Evolutionary conservation across 2,113 vertebrate species (phyloP).

Genomic region (Percina caprodes): DNA sequence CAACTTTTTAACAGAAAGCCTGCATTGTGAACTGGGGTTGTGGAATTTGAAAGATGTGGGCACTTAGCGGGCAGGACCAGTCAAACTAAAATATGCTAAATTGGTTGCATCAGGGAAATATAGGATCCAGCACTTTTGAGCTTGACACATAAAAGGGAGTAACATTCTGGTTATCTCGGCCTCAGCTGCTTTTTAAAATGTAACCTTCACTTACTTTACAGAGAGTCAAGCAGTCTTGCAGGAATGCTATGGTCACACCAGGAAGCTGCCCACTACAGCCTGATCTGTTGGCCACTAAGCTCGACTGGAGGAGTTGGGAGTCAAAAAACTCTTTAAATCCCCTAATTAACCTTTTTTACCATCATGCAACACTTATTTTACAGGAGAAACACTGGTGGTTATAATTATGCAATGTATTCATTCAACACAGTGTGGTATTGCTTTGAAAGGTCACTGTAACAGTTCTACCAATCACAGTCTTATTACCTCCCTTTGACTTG

Average conservation of each 20-base stretch:
- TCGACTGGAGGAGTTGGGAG: not conserved
- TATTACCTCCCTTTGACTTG: not conserved
- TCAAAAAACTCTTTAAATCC: not conserved
- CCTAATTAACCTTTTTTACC: not conserved
- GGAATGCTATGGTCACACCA: not conserved
- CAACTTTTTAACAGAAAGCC: slow-evolving; percentile 43
- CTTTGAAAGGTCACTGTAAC: not conserved
- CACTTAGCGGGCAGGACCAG: not conserved
- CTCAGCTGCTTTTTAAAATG: not conserved
- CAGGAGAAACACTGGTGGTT: not conserved
- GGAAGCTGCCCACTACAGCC: no score
- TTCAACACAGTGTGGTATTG: not conserved
- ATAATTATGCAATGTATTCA: not conserved
- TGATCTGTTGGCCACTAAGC: not conserved
- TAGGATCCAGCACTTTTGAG: not conserved
- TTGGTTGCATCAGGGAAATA: slow-evolving; percentile 2
- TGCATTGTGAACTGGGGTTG: slow-evolving; percentile 42
- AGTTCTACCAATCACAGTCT: not conserved
- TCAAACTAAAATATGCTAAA: not conserved
- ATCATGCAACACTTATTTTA: not conserved
- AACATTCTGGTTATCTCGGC: not conserved
- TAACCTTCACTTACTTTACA: not conserved
- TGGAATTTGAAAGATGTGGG: slow-evolving; percentile 60
- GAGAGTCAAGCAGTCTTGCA: not conserved
- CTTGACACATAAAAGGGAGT: not conserved